Percentiles rank a stretch among this genome's conserved stretches.
These are phyloP conservation scores for Stenchaetothrips biformis DNA, from an alignment of 2,888 invertebrate genomes.

Conservation along the genomic window DNA sequence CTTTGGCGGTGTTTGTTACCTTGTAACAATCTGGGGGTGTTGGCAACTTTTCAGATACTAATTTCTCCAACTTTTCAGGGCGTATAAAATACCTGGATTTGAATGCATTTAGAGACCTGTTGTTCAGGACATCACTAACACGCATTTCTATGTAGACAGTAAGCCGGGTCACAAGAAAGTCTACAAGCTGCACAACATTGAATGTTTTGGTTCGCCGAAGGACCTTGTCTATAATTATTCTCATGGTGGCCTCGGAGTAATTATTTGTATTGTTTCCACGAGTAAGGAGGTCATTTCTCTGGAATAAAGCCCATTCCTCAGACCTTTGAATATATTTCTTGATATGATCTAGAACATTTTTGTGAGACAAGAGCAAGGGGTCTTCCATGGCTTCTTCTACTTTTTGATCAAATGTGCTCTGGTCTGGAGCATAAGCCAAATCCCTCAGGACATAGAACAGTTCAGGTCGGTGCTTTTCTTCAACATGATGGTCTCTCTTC, in stretches of 20 bases:
- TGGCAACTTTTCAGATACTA: too few species aligned
- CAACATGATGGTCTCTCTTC: neutral
- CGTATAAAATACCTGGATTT: neutral
- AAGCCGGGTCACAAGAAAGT: neutral
- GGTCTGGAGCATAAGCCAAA: conserved; percentile 15
- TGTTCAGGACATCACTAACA: neutral
- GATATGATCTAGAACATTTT: too few species aligned
- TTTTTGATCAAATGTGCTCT: too few species aligned
- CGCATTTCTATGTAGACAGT: neutral
- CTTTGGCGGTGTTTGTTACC: neutral
- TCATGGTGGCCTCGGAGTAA: conserved; percentile 37
- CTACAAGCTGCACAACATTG: conserved; percentile 32
- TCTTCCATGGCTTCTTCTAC: too few species aligned
- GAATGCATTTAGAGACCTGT: neutral
- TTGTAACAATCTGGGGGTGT: neutral
- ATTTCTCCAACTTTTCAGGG: too few species aligned
- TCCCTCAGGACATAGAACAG: neutral
- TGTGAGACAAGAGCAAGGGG: too few species aligned
- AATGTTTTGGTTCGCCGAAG: conserved; percentile 37
- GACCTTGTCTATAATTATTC: conserved; percentile 37
- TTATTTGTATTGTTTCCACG: too few species aligned
- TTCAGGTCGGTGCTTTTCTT: neutral
- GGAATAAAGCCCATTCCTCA: too few species aligned
- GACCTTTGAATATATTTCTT: too few species aligned
- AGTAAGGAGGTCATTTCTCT: too few species aligned